Evolutionary conservation across 2,113 vertebrate species (phyloP).

Genomic region (Vicugna pacos): DNA sequence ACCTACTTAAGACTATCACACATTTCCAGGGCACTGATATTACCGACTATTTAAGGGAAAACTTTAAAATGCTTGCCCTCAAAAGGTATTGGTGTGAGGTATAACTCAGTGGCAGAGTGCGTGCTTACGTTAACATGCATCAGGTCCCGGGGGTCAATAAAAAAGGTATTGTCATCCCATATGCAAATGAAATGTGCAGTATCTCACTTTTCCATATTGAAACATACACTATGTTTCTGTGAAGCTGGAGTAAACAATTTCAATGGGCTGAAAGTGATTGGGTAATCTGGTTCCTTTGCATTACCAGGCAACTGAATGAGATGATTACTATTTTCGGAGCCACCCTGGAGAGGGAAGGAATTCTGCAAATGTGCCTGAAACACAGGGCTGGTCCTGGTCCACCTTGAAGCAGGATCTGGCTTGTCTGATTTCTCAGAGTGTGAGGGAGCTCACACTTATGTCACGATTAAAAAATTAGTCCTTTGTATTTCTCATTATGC

Average conservation of each 20-base stretch:
- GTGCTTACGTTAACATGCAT: too few relatives aligned
- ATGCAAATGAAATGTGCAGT: background rate
- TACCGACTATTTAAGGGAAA: background rate
- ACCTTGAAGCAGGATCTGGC: background rate
- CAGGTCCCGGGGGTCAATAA: too few relatives aligned
- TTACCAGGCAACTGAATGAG: background rate
- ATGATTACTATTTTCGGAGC: background rate
- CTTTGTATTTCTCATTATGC: background rate
- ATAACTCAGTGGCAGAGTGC: too few relatives aligned
- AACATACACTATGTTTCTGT: background rate
- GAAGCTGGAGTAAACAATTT: background rate
- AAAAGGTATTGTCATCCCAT: background rate
- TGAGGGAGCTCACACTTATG: background rate
- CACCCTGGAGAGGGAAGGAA: background rate
- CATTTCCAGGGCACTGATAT: background rate
- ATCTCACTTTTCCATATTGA: background rate
- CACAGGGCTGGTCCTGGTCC: background rate
- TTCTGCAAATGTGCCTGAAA: background rate
- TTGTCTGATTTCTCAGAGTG: background rate
- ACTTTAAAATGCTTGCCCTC: background rate
- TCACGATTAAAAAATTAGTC: background rate
- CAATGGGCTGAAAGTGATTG: background rate
- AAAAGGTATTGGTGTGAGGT: background rate
- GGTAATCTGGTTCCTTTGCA: background rate
- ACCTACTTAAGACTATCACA: background rate